A percentile compares a stretch with the other conserved stretches of the same genome.
Evolutionary conservation across 2,888 invertebrate species (phyloP).

Genomic region (Omphaloscelis lunosa): DNA sequence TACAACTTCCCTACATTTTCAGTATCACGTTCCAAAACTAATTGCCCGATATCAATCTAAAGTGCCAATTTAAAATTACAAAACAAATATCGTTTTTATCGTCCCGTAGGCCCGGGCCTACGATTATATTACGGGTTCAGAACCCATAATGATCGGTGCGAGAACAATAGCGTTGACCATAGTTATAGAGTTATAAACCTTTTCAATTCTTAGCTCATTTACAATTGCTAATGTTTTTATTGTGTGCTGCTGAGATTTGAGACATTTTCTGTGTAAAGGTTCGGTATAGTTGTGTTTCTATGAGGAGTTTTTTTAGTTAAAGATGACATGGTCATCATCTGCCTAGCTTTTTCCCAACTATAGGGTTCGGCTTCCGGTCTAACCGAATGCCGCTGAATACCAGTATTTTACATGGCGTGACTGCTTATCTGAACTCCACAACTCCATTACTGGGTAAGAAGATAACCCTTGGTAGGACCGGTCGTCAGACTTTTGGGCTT

Average conservation of each 20-base stretch:
- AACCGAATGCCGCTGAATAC: too few species aligned
- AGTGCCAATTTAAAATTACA: slow-evolving; percentile 56
- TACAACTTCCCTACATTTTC: slow-evolving; percentile 7
- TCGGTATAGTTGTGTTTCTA: slow-evolving; percentile 44
- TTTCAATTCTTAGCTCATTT: slow-evolving; percentile 61
- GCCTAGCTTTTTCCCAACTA: too few species aligned
- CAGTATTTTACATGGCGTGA: too few species aligned
- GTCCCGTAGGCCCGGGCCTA: slow-evolving; percentile 2
- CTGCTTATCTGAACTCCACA: too few species aligned
- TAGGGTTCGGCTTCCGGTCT: too few species aligned
- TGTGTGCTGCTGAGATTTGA: slow-evolving; percentile 25
- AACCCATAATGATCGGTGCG: slow-evolving; percentile 54
- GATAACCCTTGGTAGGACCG: too few species aligned
- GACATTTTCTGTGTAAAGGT: slow-evolving; percentile 33
- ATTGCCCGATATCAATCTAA: slow-evolving; percentile 55
- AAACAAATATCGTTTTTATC: slow-evolving; percentile 52
- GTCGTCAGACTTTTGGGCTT: too few species aligned
- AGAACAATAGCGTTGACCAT: slow-evolving; percentile 59
- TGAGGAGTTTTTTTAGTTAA: too few species aligned
- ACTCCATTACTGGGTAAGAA: too few species aligned
- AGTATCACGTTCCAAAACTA: slow-evolving; percentile 31
- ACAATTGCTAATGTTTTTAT: slow-evolving; percentile 62
- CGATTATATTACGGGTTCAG: slow-evolving; percentile 53
- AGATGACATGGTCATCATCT: too few species aligned
- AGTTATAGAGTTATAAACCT: slow-evolving; percentile 53